Evolutionary conservation across 92 coral and sea anemone genomes (phyloP).

Genomic region (Phymanthus crucifer): DNA sequence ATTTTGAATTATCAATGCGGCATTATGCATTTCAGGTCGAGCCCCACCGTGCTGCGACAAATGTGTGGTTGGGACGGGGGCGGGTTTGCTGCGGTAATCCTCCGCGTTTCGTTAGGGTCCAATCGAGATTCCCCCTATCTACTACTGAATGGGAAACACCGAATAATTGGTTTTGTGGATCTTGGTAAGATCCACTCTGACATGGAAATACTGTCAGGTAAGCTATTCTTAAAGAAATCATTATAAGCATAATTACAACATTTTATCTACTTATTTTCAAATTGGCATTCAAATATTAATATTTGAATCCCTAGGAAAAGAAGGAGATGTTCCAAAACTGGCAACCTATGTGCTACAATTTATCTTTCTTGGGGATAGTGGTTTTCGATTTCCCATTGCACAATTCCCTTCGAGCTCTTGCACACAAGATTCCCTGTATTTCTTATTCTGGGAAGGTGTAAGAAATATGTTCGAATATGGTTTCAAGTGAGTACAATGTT

Average conservation of each 20-base stretch:
- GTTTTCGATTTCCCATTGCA: constrained; percentile 49
- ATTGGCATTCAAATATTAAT: neutral
- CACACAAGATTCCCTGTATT: constrained; percentile 28
- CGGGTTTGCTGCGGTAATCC: too few relatives aligned
- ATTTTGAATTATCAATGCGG: too few relatives aligned
- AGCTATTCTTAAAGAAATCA: neutral
- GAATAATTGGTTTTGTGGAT: constrained; percentile 38
- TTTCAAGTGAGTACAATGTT: constrained; percentile 18
- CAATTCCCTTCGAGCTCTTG: constrained; percentile 45
- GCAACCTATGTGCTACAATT: constrained; percentile 35
- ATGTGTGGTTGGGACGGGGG: too few relatives aligned
- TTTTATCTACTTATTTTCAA: too few relatives aligned
- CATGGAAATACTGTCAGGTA: constrained; percentile 33
- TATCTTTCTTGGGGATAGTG: constrained; percentile 42
- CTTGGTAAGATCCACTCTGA: constrained; percentile 31
- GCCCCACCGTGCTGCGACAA: too few relatives aligned
- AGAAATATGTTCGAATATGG: constrained; percentile 36
- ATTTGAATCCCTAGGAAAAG: neutral
- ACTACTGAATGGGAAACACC: constrained; percentile 40
- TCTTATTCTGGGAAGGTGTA: constrained; percentile 42
- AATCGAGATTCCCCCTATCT: too few relatives aligned
- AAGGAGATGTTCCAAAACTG: neutral
- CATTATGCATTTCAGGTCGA: too few relatives aligned
- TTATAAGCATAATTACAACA: too few relatives aligned
- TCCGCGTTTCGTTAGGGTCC: too few relatives aligned